Base-by-base conservation (phyloP, 2,888 invertebrate species). In the Psylliodes chrysocephalus region DNA sequence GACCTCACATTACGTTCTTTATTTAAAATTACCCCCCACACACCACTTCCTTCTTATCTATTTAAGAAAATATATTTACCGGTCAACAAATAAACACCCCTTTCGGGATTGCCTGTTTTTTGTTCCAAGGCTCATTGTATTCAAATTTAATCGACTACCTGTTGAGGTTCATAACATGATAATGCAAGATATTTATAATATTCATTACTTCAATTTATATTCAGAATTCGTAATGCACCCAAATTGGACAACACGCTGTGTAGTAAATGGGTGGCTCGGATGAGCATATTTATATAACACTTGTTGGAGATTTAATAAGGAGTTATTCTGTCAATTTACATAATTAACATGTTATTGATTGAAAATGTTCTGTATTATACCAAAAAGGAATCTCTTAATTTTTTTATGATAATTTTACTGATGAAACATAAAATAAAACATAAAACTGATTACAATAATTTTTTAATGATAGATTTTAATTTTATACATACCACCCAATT, bases 151-250 rank as follows among this genome's bases (percentile, higher is more conserved):
- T 53, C 25, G 46, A 59, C 63, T 59, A 59, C 59, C 42, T 52
- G 63, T 57, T 63, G 63, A 46, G 57, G 46, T 6, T n/a, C 30
- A 35, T 52, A 40, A 57, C 17, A 59, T 35, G 33, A 59, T 57
- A 57, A 35, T 38, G 57, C 38, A 57, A 38, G 52, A 57, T 57
- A 63, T 59, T 63, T 38, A 63, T 53, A 57, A 53, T 53, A 59
- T 59, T 57, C 57, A 63, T 63, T 46, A 53, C 47, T n/a, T 47
- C 53, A 44, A 59, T 63, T 63, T 63, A 63, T 63, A 63, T 63
- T 63, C 63, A 38, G 56, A 56, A 44, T 52, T 33, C 33, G 63
- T 57, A 57, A 63, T 57, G 57, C 25, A 35, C 35, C 57, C 28
- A 57, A 63, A 63, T 52, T 63, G 44, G 53, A 53, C 30, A 19